Percentiles rank a stretch among this genome's conserved stretches.
Conservation (phyloP, 2,888 invertebrate species). For the Catonia carolina region DNA sequence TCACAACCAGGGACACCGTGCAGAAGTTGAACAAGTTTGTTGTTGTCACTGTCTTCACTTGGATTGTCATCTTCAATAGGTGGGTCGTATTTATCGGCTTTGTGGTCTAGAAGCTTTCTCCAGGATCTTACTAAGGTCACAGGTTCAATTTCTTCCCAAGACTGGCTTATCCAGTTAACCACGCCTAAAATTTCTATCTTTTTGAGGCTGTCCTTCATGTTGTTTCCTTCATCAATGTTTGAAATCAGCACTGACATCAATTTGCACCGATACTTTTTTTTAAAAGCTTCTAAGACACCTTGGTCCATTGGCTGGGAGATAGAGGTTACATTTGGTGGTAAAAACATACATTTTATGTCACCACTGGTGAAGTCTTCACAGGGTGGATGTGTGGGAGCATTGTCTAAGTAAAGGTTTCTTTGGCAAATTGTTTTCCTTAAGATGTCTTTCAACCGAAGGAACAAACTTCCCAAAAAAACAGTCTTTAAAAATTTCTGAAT, state of each 20-base stretch:
- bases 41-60: no score
- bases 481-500: conserved; percentile 14
- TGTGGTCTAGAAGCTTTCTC: background rate
- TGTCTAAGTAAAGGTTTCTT: conserved; percentile 15
- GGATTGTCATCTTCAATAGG: no score
- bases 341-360: conserved; percentile 18
- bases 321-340: conserved; percentile 14
- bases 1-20: background rate
- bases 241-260: background rate
- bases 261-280: background rate
- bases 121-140: no score
- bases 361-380: conserved; percentile 7
- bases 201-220: background rate
- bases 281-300: conserved; percentile 15
- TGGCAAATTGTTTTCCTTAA: conserved; percentile 19
- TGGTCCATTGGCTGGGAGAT: conserved; percentile 20
- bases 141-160: background rate
- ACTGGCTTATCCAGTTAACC: background rate
- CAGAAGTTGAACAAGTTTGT: background rate
- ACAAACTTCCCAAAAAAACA: conserved; percentile 17
- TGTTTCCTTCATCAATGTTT: background rate
- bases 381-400: conserved; percentile 9
- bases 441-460: conserved; percentile 15
- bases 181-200: background rate
- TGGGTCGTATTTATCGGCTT: no score